A percentile compares a stretch with the other conserved stretches of the same genome.
Conservation (phyloP, 2,888 invertebrate genomes). For the Netelia virgata region DNA sequence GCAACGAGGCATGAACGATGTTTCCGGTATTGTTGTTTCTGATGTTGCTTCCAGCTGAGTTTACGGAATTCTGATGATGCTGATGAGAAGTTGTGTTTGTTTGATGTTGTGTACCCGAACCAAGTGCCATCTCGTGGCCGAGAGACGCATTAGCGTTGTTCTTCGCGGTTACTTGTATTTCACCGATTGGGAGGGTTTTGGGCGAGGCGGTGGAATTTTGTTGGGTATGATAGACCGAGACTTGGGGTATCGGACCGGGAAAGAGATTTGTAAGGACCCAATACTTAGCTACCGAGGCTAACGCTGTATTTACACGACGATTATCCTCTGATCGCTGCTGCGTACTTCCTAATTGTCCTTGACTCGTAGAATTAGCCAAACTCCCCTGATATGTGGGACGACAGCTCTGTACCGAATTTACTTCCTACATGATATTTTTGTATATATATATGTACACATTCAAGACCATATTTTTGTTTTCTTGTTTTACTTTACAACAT, state of each 20-base stretch:
- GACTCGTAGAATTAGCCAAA: slow-evolving; percentile 81
- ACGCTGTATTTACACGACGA: slow-evolving; percentile 86
- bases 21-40: slow-evolving; percentile 75
- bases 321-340: slow-evolving; percentile 80
- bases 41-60: slow-evolving; percentile 74
- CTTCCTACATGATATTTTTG: slow-evolving; percentile 81
- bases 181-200: slow-evolving; percentile 87
- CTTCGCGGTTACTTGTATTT: slow-evolving; percentile 76
- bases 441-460: slow-evolving; percentile 77
- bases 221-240: slow-evolving; percentile 88
- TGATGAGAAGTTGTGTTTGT: slow-evolving; percentile 78
- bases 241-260: slow-evolving; percentile 91
- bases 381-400: slow-evolving; percentile 83
- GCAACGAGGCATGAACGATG: slow-evolving; percentile 81
- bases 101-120: slow-evolving; percentile 80
- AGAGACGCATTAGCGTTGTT: slow-evolving; percentile 77
- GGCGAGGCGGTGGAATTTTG: slow-evolving; percentile 86
- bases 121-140: slow-evolving; percentile 82
- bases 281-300: slow-evolving; percentile 92
- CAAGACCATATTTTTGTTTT: slow-evolving; percentile 76
- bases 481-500: slow-evolving; percentile 81
- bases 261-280: slow-evolving; percentile 94
- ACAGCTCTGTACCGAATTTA: slow-evolving; percentile 83
- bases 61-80: slow-evolving; percentile 80
- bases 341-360: slow-evolving; percentile 82